Evolutionary conservation across 2,797 vertebrate species (phyloP).

Genomic region (Myotis findleyi): DNA sequence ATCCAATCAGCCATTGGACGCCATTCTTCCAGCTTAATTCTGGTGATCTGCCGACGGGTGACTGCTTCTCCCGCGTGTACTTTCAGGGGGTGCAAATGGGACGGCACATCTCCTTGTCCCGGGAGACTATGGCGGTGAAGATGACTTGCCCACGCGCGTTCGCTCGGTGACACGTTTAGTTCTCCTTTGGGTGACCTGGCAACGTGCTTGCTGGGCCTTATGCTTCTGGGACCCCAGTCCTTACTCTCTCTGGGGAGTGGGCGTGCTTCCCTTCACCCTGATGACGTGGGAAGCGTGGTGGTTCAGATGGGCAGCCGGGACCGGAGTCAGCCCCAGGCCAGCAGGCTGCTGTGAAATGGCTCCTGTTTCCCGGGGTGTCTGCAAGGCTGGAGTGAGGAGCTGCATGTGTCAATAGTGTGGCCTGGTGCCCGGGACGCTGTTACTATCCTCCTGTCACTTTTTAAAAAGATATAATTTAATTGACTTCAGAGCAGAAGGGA

Average conservation of each 20-base stretch:
- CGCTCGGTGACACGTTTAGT: conserved; percentile 3
- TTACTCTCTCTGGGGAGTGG: not conserved
- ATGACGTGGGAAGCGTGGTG: no score
- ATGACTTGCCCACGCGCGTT: conserved; percentile 65
- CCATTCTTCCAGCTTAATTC: conserved; percentile 72
- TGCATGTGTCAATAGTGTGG: not conserved
- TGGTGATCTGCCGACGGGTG: conserved; percentile 65
- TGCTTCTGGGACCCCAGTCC: not conserved
- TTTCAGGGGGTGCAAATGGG: conserved; percentile 62
- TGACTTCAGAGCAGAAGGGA: no score
- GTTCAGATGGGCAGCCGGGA: not conserved
- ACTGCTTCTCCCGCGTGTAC: conserved; percentile 50
- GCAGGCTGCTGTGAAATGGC: not conserved
- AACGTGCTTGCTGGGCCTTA: not conserved
- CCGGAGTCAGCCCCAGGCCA: no score
- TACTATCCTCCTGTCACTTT: not conserved
- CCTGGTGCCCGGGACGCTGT: not conserved
- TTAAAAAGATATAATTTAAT: no score
- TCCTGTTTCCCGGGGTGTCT: not conserved
- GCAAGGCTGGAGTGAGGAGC: not conserved
- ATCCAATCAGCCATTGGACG: conserved; percentile 74
- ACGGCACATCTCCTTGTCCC: conserved; percentile 56
- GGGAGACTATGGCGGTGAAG: conserved; percentile 55
- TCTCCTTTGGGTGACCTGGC: not conserved
- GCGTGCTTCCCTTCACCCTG: not conserved